Evolutionary conservation across 2,113 vertebrate species (phyloP).

Genomic region (Burhinus bistriatus): DNA sequence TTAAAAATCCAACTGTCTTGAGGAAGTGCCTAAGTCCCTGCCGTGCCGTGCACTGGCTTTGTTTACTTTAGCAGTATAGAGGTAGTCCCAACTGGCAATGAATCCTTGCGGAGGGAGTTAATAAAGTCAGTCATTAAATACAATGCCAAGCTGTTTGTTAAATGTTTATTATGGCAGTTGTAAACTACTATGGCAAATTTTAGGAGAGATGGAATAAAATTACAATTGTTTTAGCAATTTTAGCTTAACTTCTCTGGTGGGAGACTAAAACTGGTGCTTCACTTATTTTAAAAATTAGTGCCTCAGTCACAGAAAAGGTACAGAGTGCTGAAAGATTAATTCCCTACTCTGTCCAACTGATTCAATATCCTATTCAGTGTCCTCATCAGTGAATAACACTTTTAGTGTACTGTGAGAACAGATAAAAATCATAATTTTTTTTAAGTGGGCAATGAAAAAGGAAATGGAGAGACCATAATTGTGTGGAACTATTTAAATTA

Average conservation of each 20-base stretch:
- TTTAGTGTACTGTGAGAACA: background rate
- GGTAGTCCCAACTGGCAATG: background rate
- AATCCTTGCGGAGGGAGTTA: background rate
- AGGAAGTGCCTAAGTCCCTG: background rate
- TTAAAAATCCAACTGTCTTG: background rate
- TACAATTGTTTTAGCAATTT: background rate
- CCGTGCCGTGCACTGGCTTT: background rate
- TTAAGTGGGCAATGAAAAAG: background rate
- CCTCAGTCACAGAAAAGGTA: background rate
- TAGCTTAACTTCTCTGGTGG: background rate
- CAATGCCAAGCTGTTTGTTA: background rate
- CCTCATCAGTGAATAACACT: background rate
- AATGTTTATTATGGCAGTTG: background rate
- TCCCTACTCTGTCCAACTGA: background rate
- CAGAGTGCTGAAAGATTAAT: background rate
- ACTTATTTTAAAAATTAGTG: background rate
- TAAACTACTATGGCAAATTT: background rate
- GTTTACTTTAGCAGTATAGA: background rate
- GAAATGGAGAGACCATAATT: background rate
- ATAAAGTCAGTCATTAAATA: background rate
- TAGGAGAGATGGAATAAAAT: background rate
- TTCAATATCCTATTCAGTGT: background rate
- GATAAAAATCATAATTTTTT: background rate
- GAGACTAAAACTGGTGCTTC: background rate
- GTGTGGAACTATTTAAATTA: background rate